Base-by-base conservation (phyloP, 37 sponge, comb jelly and placozoan species). In the Aphrocallistes beatrix region DNA sequence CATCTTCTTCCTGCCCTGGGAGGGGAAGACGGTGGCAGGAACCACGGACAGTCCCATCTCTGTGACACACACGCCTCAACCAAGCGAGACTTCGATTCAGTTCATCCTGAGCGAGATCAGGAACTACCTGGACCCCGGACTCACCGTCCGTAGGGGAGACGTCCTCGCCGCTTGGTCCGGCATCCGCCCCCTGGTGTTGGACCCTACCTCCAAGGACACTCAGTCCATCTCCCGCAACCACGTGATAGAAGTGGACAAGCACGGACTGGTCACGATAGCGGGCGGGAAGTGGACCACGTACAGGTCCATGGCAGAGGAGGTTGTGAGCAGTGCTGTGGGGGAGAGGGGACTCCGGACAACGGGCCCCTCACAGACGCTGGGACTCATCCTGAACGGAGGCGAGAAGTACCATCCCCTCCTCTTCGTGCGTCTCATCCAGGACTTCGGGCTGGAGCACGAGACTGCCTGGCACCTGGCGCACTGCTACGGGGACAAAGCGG, bases 231-330 rank as follows among this genome's bases (percentile, higher is more conserved):
- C 99, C 13, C 86, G 99, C 32, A 99, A 94, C 81, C 99, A 99
- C 87, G 89, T 99, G 83, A 96, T 99, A 51, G 96, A 96, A 38
- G 94, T 94, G 51, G 94, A 94, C 42, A 81, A 87, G 37, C 85
- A 90, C 38, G 88, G 89, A 37, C 84, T 99, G 83, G 87, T 99
- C 75, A 99, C 96, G 37, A 99, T 99, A 34, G 96, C 99, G n/a
- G 99, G 99, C 37, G 99, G 99, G 39, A 99, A 99, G 88, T 99
- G 99, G 99, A 99, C 99, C 38, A 99, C 99, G 0, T 99, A 99
- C 69, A 81, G 99, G 25, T 83, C 93, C 3, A 99, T 99, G 99
- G 96, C 99, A 0, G 82, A 91, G 83, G 99, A 99, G 49, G 86
- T 93, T 1, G 90, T 95, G 37, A 90, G 94, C 86, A 84, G 38